phyloP scores from a whole-genome alignment of 1,140 invertebrate genomes.

The Brachystomella parvula region DNA sequence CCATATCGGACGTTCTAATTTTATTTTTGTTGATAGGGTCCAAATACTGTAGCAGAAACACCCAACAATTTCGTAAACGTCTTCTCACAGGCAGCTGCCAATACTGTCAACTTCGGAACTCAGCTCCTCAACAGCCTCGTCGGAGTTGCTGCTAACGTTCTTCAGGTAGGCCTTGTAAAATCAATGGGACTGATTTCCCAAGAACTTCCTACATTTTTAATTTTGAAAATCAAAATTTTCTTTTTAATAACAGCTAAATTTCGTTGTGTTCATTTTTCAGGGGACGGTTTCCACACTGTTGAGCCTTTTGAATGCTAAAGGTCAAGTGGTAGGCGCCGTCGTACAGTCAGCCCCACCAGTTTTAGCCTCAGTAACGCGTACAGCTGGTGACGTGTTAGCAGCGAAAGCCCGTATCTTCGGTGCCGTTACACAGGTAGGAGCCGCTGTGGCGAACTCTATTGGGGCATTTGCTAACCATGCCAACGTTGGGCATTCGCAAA shows the following conservation, averaged over 20 bases:
- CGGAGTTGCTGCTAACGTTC: slow-evolving; percentile 38
- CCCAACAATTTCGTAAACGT: slow-evolving; percentile 39
- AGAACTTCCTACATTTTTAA: no score
- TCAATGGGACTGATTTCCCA: no score
- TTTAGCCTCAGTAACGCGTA: slow-evolving; percentile 36
- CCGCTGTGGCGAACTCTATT: slow-evolving; percentile 38
- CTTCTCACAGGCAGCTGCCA: slow-evolving; percentile 39
- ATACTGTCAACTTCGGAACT: slow-evolving; percentile 39
- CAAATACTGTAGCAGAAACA: slow-evolving; percentile 36
- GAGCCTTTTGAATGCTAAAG: slow-evolving; percentile 38
- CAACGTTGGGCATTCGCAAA: slow-evolving; percentile 20
- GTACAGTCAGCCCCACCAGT: slow-evolving; percentile 39
- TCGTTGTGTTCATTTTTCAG: slow-evolving; percentile 21
- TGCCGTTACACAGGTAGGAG: slow-evolving; percentile 39
- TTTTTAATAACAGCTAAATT: no score
- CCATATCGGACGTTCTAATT: no score
- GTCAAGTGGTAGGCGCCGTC: slow-evolving; percentile 38
- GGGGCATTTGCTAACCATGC: slow-evolving; percentile 34
- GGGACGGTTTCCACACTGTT: slow-evolving; percentile 38
- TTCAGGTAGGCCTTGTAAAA: slow-evolving; percentile 33
- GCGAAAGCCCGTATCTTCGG: slow-evolving; percentile 39
- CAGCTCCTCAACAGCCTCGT: slow-evolving; percentile 38
- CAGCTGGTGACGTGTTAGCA: slow-evolving; percentile 37
- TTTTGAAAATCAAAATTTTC: no score
- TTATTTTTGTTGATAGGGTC: slow-evolving; percentile 27